Evolutionary conservation across 2,797 vertebrate species (phyloP), one percentile per base, ranked within the genome.

Genomic region (Spinus olivaceus): DNA sequence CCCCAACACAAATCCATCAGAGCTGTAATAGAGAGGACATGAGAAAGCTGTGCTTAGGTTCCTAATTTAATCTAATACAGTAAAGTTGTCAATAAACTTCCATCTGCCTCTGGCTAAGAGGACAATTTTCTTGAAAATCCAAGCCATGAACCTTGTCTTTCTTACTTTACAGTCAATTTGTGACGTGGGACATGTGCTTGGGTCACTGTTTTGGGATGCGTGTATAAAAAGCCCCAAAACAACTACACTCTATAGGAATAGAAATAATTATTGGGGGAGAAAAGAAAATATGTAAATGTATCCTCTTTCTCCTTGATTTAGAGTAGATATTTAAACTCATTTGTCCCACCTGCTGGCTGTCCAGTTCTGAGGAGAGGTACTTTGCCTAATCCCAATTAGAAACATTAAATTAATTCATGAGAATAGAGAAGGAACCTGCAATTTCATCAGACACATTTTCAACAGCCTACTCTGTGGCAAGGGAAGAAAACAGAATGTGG

Each of bases 241-340:
- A 12, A 19, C 22, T 50, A 16, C 5, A 41, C 9, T 24, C 13
- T 33, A n/a, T 10, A 50, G 41, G 11, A 88, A 70, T 6, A 70
- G 15, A 73, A 91, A 61, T 3, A 64, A 51, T 24, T 59, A 33
- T 9, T 8, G 6, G 3, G 8, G 22, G 0, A 6, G 0, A 6
- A 35, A 53, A 44, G 28, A 19, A 51, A 81, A 20, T 17, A 65
- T 12, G 22, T 41, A 41, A 28, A 60, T 63, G 61, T 59, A 50
- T 53, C 56, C 13, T 39, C n/a, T 51, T 4, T 80, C 23, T 51
- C 12, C 65, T 71, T 13, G 7, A 33, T 85, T 87, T 51, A 66
- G 12, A 79, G 21, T 79, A 91, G 15, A 14, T 65, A 70, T 70
- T 87, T 66, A 91, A 87, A 67, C 14, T 49, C 24, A 53, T 73